Evolutionary conservation across 2,797 vertebrate species (phyloP).

Genomic region (Lepilemur ruficaudatus): DNA sequence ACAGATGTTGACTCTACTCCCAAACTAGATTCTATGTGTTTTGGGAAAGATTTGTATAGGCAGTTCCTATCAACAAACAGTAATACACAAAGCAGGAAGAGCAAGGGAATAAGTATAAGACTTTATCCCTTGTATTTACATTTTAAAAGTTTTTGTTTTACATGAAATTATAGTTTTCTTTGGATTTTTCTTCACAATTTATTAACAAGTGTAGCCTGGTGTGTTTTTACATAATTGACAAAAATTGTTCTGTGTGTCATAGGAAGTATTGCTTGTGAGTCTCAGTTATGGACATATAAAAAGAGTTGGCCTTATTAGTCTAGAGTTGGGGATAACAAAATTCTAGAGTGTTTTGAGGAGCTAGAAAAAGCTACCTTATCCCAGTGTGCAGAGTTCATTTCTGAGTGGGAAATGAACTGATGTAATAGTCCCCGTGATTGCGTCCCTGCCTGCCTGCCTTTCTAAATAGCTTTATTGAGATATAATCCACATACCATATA

Average conservation of each 20-base stretch:
- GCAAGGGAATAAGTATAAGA: not conserved
- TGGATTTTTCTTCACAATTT: not conserved
- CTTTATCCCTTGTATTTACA: not conserved
- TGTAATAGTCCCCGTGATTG: not conserved
- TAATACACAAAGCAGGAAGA: not conserved
- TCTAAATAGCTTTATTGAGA: not conserved
- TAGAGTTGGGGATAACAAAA: not conserved
- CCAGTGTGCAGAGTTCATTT: not conserved
- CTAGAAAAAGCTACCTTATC: not conserved
- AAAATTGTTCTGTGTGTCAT: not conserved
- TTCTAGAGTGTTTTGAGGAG: not conserved
- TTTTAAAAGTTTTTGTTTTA: not conserved
- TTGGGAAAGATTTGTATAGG: not conserved
- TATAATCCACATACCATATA: not conserved
- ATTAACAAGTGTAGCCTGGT: not conserved
- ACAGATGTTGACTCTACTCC: not conserved
- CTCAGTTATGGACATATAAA: not conserved
- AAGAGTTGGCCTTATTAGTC: not conserved
- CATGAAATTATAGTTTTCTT: conserved; percentile 6
- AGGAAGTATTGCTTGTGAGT: not conserved
- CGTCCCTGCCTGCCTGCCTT: not conserved
- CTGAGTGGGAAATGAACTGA: not conserved
- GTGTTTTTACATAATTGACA: not conserved
- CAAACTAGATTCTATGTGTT: not conserved
- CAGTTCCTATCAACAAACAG: not conserved